Percentiles rank a stretch among this genome's conserved stretches.
phyloP scores from a whole-genome alignment of 2,888 invertebrate genomes.

The Trypoxylon attenuatum region DNA sequence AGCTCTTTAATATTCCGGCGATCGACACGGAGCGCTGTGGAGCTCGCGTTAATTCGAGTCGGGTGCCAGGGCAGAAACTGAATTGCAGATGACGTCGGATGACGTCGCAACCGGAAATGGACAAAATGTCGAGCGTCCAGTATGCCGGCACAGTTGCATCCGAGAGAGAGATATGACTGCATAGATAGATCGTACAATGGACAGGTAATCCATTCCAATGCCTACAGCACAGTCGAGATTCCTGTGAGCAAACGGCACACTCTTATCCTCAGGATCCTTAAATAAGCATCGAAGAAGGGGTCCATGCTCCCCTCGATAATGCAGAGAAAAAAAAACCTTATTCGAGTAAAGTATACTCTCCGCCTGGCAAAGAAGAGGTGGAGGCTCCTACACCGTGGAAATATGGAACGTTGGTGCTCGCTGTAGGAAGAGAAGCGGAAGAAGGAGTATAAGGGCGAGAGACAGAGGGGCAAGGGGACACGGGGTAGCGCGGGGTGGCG shows the following conservation, averaged over 20 bases:
- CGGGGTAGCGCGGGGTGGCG: too few species aligned
- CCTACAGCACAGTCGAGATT: not conserved
- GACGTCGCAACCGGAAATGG: conserved; percentile 6
- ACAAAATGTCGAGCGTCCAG: conserved; percentile 6
- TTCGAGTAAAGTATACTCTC: too few species aligned
- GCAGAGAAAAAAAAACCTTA: not conserved
- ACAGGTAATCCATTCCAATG: not conserved
- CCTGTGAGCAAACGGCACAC: not conserved
- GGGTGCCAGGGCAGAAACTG: conserved; percentile 15
- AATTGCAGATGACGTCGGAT: conserved; percentile 27
- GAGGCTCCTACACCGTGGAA: too few species aligned
- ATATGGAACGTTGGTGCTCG: not conserved
- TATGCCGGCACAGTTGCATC: conserved; percentile 1
- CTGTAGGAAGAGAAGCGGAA: not conserved
- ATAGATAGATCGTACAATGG: not conserved
- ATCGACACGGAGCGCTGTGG: not conserved
- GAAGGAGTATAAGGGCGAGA: not conserved
- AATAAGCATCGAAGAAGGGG: not conserved
- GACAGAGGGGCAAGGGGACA: not conserved
- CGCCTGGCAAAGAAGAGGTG: too few species aligned
- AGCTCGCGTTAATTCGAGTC: conserved; percentile 5
- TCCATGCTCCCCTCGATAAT: not conserved
- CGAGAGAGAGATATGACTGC: not conserved
- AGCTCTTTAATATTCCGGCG: conserved; percentile 15
- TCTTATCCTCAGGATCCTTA: not conserved